Percentiles rank a stretch among this genome's conserved stretches.
These are phyloP conservation scores for Drosophila mojavensis DNA, from an alignment of 1,140 invertebrate species.

Conservation along the genomic window DNA sequence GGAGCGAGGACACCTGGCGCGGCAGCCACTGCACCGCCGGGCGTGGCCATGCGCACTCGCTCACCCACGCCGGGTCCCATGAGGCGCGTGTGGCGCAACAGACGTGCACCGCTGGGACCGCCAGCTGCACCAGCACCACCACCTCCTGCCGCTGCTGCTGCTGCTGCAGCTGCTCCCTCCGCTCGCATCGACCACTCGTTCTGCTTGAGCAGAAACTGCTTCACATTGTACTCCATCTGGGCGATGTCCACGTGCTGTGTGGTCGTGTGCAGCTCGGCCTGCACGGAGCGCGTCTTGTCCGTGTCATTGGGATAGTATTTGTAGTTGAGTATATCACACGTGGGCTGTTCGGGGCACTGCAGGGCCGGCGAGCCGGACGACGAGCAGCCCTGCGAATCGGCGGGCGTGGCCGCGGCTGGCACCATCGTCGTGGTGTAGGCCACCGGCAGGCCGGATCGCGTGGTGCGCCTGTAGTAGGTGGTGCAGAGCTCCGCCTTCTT, in stretches of 20 bases:
- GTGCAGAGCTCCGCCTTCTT: constrained; percentile 68
- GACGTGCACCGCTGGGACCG: neutral
- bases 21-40: constrained; percentile 60
- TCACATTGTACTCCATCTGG: constrained; percentile 87
- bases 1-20: constrained; percentile 62
- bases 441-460: constrained; percentile 73
- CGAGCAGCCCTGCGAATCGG: constrained; percentile 44
- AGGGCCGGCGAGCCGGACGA: constrained; percentile 60
- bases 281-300: constrained; percentile 75
- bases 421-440: constrained; percentile 62
- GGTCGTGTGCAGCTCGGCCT: constrained; percentile 78
- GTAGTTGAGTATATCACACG: constrained; percentile 83
- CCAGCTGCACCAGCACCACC: neutral
- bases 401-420: neutral
- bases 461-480: constrained; percentile 76
- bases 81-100: constrained; percentile 61
- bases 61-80: constrained; percentile 74
- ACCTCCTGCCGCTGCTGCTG: neutral
- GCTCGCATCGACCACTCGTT: constrained; percentile 85
- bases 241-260: constrained; percentile 85
- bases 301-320: constrained; percentile 82
- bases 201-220: constrained; percentile 86
- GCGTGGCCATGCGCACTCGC: constrained; percentile 67
- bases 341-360: constrained; percentile 76
- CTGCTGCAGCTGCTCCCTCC: neutral